Percentiles rank a stretch among this genome's conserved stretches.
These are phyloP conservation scores for Sarcoramphus papa DNA, from an alignment of 2,797 vertebrate genomes.

Conservation along the genomic window DNA sequence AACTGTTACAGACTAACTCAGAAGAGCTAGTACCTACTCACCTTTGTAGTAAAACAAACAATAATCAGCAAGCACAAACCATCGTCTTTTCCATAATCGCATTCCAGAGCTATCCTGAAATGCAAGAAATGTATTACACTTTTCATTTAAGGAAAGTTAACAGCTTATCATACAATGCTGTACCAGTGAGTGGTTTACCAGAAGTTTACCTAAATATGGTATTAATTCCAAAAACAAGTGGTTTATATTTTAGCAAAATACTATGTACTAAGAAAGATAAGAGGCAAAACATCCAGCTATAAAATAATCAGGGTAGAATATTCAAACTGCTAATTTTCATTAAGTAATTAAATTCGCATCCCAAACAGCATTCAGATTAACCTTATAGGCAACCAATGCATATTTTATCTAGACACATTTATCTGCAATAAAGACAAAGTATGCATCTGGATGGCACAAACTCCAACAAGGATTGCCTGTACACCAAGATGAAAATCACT, in stretches of 20 bases:
- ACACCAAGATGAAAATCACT: neutral
- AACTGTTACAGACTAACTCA: neutral
- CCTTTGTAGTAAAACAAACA: slow-evolving; percentile 99
- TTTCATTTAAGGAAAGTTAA: neutral
- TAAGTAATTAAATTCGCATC: neutral
- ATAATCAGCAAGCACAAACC: slow-evolving; percentile 98
- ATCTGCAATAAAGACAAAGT: neutral
- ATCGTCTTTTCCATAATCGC: slow-evolving; percentile 96
- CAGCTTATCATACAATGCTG: neutral
- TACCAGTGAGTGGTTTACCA: neutral
- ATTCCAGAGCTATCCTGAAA: slow-evolving; percentile 98
- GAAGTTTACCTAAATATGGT: neutral
- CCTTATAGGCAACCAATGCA: neutral
- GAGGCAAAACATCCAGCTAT: neutral
- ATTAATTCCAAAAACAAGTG: neutral
- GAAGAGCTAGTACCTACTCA: slow-evolving; percentile 64
- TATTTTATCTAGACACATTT: neutral
- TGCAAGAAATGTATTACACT: neutral
- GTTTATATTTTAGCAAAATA: neutral
- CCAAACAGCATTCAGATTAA: neutral
- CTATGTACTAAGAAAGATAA: neutral
- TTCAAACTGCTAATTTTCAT: slow-evolving; percentile 8
- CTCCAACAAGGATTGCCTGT: neutral
- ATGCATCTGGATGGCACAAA: neutral
- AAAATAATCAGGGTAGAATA: neutral